These are phyloP conservation scores for Xanthorhoe designata DNA, from an alignment of 2,888 invertebrate species.

Conservation along the genomic window DNA sequence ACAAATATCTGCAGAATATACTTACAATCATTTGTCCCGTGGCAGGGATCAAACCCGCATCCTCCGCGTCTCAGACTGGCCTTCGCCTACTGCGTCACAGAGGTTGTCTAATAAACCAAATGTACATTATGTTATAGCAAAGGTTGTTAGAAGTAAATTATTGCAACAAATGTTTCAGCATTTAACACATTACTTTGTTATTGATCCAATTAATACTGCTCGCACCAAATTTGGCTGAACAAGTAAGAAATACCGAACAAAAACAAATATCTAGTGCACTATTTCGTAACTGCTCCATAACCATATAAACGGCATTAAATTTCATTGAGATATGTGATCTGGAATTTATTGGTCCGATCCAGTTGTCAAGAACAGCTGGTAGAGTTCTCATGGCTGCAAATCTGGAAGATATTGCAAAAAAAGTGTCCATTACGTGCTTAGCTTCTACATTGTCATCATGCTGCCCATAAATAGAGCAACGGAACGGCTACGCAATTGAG, in stretches of 20 bases:
- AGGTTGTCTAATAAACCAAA: too few species aligned
- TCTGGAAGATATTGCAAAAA: conserved; percentile 37
- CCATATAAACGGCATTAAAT: conserved; percentile 63
- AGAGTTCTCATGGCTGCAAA: conserved; percentile 61
- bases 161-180: conserved; percentile 11
- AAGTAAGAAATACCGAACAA: conserved; percentile 23
- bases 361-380: conserved; percentile 68
- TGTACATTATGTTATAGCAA: neutral
- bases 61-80: too few species aligned
- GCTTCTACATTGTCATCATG: conserved; percentile 36
- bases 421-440: conserved; percentile 35
- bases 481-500: conserved; percentile 23
- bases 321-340: conserved; percentile 70
- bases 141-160: neutral
- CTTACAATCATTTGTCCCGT: too few species aligned
- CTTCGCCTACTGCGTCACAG: too few species aligned
- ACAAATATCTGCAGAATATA: too few species aligned
- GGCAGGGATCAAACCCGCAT: too few species aligned
- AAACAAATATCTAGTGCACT: conserved; percentile 40
- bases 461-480: conserved; percentile 36
- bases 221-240: conserved; percentile 29
- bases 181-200: conserved; percentile 23
- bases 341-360: conserved; percentile 74
- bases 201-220: conserved; percentile 20
- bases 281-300: conserved; percentile 58